Base-by-base conservation (phyloP, 2,113 vertebrate genomes). In the Falco punctatus region DNA sequence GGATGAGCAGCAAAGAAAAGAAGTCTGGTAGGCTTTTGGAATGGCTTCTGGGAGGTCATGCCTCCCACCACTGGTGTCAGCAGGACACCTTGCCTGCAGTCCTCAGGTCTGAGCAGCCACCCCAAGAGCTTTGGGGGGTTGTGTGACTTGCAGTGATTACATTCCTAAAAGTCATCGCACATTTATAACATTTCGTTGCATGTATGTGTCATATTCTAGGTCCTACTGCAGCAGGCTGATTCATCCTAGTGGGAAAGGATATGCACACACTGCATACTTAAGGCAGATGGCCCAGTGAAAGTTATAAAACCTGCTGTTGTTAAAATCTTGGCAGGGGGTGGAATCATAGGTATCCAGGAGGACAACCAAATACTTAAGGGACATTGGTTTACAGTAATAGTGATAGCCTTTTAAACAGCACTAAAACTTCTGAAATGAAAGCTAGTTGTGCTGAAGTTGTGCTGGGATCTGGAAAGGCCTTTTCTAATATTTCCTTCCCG, bases 201-300 rank as follows among this genome's bases (percentile, higher is more conserved):
- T 3, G 15, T 70, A 22, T 74, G 72, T 88, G 58, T 92, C 82
- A 48, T 79, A 87, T 75, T 93, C 92, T 59, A 64, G 38, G 58
- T 88, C 57, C 64, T 92, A 10, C 48, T 92, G 83, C 61, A 85
- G 81, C 28, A 74, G 42, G 27, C 67, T 94, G 90, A 95, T 90
- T 93, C 90, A 93, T 95, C 79, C 48, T 90, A 48, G 51, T 44
- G 55, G 79, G 86, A 94, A 90, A 92, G 67, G 59, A 86, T 92
- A 70, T 27, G 21, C 30, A 62, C 33, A 67, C 9, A 28, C 12
- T 3, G 4, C 46, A 70, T 73, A 54, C 70, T 72, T 61, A 54
- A 81, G 66, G 79, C 79, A 88, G 88, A 92, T 88, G 70, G 69
- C 44, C 70, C 42, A 54, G 69, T 44, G 64, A 52, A 90, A 93